Conservation (phyloP, 2,797 vertebrate species). For the Melanotaenia parkinsoni region DNA sequence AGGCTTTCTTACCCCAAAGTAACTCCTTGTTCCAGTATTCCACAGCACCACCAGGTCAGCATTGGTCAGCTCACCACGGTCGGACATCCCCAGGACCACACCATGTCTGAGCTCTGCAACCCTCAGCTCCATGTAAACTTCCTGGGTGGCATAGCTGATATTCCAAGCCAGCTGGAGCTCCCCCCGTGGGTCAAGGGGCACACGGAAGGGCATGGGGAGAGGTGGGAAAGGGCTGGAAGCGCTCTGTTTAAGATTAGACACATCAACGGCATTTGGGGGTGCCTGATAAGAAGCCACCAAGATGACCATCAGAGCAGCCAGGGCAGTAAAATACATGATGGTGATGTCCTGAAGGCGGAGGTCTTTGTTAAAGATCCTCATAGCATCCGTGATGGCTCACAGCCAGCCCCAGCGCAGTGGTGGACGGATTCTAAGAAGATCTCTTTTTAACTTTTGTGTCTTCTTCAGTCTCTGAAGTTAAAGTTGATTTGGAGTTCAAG, state of each 20-base stretch:
- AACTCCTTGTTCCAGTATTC: conserved; percentile 83
- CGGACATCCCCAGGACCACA: conserved; percentile 93
- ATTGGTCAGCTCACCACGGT: conserved; percentile 88
- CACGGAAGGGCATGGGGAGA: conserved; percentile 86
- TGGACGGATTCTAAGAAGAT: background rate
- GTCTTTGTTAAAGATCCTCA: conserved; percentile 78
- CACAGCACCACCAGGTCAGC: conserved; percentile 92
- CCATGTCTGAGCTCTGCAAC: conserved; percentile 81
- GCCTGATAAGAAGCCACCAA: conserved; percentile 90
- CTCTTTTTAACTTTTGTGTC: background rate
- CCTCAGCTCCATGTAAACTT: conserved; percentile 86
- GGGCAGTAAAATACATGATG: conserved; percentile 89
- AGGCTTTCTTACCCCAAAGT: conserved; percentile 69
- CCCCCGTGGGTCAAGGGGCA: conserved; percentile 88
- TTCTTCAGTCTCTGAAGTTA: background rate
- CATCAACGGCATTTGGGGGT: conserved; percentile 73
- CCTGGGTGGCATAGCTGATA: conserved; percentile 86
- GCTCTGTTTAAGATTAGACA: conserved; percentile 69
- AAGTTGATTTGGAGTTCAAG: conserved; percentile 22
- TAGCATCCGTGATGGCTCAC: conserved; percentile 26
- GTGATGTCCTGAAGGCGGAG: conserved; percentile 86
- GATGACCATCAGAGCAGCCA: conserved; percentile 89
- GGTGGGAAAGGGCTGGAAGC: conserved; percentile 34
- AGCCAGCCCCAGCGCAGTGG: background rate
- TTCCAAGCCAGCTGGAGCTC: conserved; percentile 92